Evolutionary conservation across 2,888 invertebrate species (phyloP), one percentile per base, ranked within the genome.

Genomic region (Pandemis heparana): DNA sequence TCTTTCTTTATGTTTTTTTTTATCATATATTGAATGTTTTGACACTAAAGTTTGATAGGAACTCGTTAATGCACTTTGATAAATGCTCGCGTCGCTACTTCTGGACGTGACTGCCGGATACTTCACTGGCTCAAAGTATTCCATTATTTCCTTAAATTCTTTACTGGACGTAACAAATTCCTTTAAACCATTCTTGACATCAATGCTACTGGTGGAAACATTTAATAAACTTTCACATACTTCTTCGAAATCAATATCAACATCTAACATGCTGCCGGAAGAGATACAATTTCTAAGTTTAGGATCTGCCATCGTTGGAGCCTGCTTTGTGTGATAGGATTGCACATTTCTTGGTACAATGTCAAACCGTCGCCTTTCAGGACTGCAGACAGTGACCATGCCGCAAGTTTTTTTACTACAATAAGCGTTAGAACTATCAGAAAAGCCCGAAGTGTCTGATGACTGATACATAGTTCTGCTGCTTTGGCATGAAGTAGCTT

Each of bases 211-310:
- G 10, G 48, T 10, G 5, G 48, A 23, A 48, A n/a, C 38, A 51
- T 46, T 38, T n/a, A 65, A 32, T 51, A 65, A 51, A 51, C 65
- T 51, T 7, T n/a, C 2, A 32, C 65, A 65, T 3, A 65, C 51
- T 32, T 48, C 46, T 65, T 65, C 38, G 9, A 65, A 51, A n/a
- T 65, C 51, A 14, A 16, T 14, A 51, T 65, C 65, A 65, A 51
- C 38, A 9, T 32, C 51, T 38, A 38, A 23, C 16, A 65, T 48
- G 16, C 65, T 65, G 6, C 38, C 32, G 12, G 48, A 65, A 9
- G 65, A 65, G 14, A 65, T 32, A 38, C 65, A 65, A n/a, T 51
- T 23, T 51, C 65, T 65, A n/a, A 18, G 18, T 10, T 48, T 23
- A 38, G 48, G 48, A 38, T 65, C 46, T 38, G 48, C 38, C 51